Conservation (phyloP, 2,888 invertebrate genomes). For the Stegana nigrithorax region DNA sequence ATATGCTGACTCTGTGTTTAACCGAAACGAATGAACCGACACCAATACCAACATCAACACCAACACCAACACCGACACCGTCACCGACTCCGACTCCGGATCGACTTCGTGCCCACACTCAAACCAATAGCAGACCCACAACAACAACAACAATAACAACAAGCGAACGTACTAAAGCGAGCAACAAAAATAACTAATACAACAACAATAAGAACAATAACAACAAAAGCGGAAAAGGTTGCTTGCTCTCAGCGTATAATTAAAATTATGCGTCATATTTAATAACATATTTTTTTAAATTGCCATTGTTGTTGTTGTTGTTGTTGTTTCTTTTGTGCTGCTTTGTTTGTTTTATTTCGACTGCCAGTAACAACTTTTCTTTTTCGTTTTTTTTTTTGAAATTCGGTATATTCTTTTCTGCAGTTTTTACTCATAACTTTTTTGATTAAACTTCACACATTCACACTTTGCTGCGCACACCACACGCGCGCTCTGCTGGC, state of each 20-base stretch:
- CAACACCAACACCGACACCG: background rate
- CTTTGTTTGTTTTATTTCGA: background rate
- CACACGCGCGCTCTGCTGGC: no score
- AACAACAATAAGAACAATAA: background rate
- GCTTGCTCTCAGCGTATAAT: constrained; percentile 8
- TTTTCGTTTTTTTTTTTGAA: background rate
- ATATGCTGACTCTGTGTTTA: background rate
- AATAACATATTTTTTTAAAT: constrained; percentile 1
- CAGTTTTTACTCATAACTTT: no score
- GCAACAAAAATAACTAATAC: background rate
- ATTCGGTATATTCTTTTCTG: no score
- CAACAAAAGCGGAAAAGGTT: background rate
- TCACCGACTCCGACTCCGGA: no score
- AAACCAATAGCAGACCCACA: no score
- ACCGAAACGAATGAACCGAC: background rate
- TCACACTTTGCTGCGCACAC: constrained; percentile 7
- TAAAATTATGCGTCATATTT: constrained; percentile 19
- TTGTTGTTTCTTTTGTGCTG: background rate
- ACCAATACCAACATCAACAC: background rate
- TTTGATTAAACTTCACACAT: constrained; percentile 20
- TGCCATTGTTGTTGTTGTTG: background rate
- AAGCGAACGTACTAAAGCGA: background rate
- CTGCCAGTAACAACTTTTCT: no score
- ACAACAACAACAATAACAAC: background rate
- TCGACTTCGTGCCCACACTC: no score